Evolutionary conservation across 2,888 invertebrate genomes (phyloP).

Genomic region (Polyommatus icarus): DNA sequence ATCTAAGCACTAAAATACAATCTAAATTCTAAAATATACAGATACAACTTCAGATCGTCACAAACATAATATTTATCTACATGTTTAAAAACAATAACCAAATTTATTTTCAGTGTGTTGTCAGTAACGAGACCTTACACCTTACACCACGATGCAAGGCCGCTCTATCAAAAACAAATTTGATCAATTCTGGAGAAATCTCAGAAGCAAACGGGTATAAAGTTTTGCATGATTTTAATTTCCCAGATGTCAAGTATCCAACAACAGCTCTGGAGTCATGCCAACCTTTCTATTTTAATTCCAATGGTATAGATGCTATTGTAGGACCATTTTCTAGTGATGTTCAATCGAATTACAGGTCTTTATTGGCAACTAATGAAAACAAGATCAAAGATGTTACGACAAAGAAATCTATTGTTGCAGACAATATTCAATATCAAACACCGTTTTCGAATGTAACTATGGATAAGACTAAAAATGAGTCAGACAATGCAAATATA

Average conservation of each 20-base stretch:
- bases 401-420: background rate
- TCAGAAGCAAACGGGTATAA: slow-evolving; percentile 25
- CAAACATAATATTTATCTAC: background rate
- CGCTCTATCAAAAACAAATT: background rate
- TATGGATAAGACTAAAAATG: background rate
- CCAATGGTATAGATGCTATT: slow-evolving; percentile 43
- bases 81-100: no score
- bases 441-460: background rate
- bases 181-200: background rate
- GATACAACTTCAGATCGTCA: background rate
- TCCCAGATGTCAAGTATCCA: slow-evolving; percentile 47
- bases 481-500: background rate
- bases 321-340: slow-evolving; percentile 55
- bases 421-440: background rate
- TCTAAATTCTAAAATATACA: no score
- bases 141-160: background rate
- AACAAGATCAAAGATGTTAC: slow-evolving; percentile 22
- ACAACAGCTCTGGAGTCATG: slow-evolving; percentile 51
- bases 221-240: slow-evolving; percentile 35
- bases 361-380: slow-evolving; percentile 34
- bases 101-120: slow-evolving; percentile 11
- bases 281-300: slow-evolving; percentile 56
- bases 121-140: slow-evolving; percentile 5
- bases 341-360: slow-evolving; percentile 51
- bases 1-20: no score